Percentiles rank a stretch among this genome's conserved stretches.
Conservation (phyloP, 1,140 invertebrate genomes). For the Pogonomyrmex californicus region DNA sequence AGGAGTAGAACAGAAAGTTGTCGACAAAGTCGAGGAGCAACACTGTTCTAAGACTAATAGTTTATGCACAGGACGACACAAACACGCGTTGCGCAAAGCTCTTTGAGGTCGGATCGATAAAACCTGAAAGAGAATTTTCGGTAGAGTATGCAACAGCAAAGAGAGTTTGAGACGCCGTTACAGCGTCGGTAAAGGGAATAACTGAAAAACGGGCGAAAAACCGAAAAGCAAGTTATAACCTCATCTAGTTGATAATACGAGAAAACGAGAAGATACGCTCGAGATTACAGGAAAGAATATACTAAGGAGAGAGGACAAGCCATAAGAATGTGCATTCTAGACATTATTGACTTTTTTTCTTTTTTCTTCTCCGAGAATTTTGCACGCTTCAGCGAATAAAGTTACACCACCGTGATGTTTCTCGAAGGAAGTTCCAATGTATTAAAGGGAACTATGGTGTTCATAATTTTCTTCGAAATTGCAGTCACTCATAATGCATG, state of each 20-base stretch:
- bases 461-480: conserved; percentile 39
- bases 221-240: background rate
- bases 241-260: conserved; percentile 23
- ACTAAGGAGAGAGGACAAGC: too few species aligned
- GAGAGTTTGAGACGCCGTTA: background rate
- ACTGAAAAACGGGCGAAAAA: background rate
- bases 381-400: conserved; percentile 3
- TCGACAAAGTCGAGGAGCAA: background rate
- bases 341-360: background rate
- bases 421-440: background rate
- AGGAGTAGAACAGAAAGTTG: background rate
- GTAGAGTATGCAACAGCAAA: conserved; percentile 2
- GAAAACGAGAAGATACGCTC: background rate
- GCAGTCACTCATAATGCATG: background rate
- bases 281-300: background rate
- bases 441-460: conserved; percentile 25
- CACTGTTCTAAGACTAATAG: conserved; percentile 20
- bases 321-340: background rate
- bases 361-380: background rate
- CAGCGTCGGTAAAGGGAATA: conserved; percentile 6
- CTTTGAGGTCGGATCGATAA: conserved; percentile 39
- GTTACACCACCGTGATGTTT: conserved; percentile 5
- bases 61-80: conserved; percentile 32
- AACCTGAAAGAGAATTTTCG: conserved; percentile 57
- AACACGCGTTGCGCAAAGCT: conserved; percentile 1